Percentiles rank a stretch among this genome's conserved stretches.
Conservation (phyloP, 2,888 invertebrate species). For the Hirtodrosophila trivittata region DNA sequence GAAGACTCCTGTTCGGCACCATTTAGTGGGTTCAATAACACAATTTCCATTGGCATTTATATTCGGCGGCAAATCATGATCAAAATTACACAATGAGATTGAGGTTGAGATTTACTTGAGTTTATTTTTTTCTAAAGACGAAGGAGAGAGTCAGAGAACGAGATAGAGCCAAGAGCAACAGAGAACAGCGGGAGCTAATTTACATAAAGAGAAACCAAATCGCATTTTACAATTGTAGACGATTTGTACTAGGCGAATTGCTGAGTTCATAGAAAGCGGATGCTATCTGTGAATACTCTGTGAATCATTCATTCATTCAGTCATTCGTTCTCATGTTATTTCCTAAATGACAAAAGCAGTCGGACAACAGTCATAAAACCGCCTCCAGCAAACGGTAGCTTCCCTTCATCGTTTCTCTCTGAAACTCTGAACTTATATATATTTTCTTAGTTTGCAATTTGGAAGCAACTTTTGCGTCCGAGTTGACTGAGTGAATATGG, state of each 20-base stretch:
- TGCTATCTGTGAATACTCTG: conserved; percentile 31
- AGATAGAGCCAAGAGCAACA: no score
- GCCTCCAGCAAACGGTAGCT: conserved; percentile 43
- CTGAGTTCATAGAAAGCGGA: conserved; percentile 36
- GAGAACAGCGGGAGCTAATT: no score
- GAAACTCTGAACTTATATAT: conserved; percentile 13
- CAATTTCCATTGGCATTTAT: conserved; percentile 55
- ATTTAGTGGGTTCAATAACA: conserved; percentile 58
- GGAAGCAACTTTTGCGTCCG: conserved; percentile 40
- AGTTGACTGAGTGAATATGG: conserved; percentile 52
- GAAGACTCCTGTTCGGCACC: conserved; percentile 21
- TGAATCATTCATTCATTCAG: conserved; percentile 67
- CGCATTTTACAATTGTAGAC: no score
- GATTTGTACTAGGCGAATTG: no score
- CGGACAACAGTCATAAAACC: no score
- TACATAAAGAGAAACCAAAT: conserved; percentile 18
- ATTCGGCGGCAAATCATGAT: conserved; percentile 59
- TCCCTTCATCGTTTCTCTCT: no score
- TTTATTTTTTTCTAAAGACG: no score
- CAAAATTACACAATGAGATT: conserved; percentile 54
- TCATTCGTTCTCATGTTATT: conserved; percentile 63
- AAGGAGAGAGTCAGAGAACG: no score
- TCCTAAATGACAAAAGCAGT: conserved; percentile 63
- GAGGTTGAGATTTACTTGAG: no score
- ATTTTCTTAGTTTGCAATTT: no score